Conservation (phyloP, 2,113 vertebrate genomes). For the Ovis canadensis region DNA sequence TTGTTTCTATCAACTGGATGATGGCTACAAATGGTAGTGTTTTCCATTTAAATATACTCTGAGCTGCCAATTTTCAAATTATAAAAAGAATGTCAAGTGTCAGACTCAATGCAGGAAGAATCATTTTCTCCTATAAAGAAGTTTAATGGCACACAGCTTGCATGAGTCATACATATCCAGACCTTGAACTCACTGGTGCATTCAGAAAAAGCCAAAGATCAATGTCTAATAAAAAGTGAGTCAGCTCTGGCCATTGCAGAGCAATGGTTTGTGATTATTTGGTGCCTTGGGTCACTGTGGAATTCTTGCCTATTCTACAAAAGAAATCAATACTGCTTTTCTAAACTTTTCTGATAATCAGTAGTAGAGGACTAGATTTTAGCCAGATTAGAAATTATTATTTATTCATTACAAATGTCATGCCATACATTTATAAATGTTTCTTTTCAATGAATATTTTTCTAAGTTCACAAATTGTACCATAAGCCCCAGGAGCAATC, state of each 20-base stretch:
- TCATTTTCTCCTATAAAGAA: slow-evolving; percentile 59
- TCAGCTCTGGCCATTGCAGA: slow-evolving; percentile 75
- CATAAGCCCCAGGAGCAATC: not conserved
- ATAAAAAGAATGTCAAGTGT: slow-evolving; percentile 52
- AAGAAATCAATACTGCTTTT: slow-evolving; percentile 39
- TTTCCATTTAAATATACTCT: slow-evolving; percentile 49
- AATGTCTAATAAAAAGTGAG: slow-evolving; percentile 77
- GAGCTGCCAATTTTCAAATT: slow-evolving; percentile 64
- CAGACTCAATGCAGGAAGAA: slow-evolving; percentile 34
- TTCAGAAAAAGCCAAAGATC: slow-evolving; percentile 69
- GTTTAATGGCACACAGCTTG: slow-evolving; percentile 30
- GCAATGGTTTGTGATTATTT: slow-evolving; percentile 64
- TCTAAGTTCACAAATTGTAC: not conserved
- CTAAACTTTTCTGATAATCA: not conserved
- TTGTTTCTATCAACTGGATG: not conserved
- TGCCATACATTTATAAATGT: not conserved
- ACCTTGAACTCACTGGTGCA: slow-evolving; percentile 47
- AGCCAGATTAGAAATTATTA: slow-evolving; percentile 14
- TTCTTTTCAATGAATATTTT: not conserved
- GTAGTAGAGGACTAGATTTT: not conserved
- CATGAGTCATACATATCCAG: slow-evolving; percentile 69
- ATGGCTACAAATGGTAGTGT: slow-evolving; percentile 19
- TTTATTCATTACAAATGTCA: not conserved
- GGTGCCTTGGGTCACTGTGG: slow-evolving; percentile 10
- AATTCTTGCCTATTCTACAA: slow-evolving; percentile 25